Evolutionary conservation across 2,797 vertebrate species (phyloP).

Genomic region (Hippopotamyrus pictus): DNA sequence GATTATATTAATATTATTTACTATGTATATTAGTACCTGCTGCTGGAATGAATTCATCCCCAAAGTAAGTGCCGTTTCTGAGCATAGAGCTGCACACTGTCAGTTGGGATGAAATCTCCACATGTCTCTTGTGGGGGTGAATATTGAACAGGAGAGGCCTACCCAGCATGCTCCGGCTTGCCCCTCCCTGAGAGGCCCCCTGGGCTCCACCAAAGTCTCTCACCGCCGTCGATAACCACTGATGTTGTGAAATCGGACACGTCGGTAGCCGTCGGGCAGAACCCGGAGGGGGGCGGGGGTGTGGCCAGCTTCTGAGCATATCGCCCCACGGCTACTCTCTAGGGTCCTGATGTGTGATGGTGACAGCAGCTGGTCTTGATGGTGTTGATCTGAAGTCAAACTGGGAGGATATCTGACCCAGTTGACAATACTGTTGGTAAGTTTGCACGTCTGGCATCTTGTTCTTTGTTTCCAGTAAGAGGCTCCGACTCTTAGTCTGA

Average conservation of each 20-base stretch:
- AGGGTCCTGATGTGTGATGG: constrained; percentile 74
- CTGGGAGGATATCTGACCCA: constrained; percentile 41
- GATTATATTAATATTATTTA: not conserved
- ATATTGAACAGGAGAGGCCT: constrained; percentile 15
- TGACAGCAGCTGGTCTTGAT: constrained; percentile 62
- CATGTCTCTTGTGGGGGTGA: not conserved
- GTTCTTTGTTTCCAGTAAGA: not conserved
- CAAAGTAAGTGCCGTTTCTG: constrained; percentile 47
- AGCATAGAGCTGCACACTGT: constrained; percentile 36
- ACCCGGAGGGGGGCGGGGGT: not conserved
- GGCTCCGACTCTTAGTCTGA: not conserved
- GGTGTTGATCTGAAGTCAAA: constrained; percentile 56
- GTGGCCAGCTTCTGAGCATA: not conserved
- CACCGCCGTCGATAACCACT: not conserved
- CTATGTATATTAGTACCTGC: not conserved
- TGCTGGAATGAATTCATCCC: not conserved
- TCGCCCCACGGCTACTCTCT: constrained; percentile 9
- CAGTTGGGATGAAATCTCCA: constrained; percentile 43
- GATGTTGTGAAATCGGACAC: not conserved
- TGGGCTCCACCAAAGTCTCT: not conserved
- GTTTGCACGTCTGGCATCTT: constrained; percentile 24
- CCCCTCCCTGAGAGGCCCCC: not conserved
- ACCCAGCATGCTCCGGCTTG: not conserved
- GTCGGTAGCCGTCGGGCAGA: not conserved
- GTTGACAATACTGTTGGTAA: constrained; percentile 49